Conservation (phyloP, 1,140 invertebrate species). For the Radopholus similis region DNA sequence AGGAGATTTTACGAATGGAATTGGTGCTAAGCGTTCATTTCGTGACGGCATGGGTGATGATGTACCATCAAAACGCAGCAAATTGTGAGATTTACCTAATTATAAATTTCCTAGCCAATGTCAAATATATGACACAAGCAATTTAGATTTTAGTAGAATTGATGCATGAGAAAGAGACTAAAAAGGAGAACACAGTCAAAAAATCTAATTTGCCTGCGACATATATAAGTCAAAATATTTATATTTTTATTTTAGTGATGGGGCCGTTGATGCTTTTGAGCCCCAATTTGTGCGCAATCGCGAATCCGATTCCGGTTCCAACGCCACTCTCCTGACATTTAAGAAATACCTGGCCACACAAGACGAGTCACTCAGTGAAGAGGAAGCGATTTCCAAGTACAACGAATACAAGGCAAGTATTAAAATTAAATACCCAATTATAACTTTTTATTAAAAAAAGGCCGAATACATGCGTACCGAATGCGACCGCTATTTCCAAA, state of each 20-base stretch:
- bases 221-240: background rate
- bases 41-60: background rate
- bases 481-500: constrained; percentile 95
- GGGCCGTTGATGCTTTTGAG: constrained; percentile 42
- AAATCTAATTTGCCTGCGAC: background rate
- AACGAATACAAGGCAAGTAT: constrained; percentile 74
- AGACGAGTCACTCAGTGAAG: constrained; percentile 82
- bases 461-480: constrained; percentile 90
- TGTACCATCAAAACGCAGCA: background rate
- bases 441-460: constrained; percentile 65
- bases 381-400: constrained; percentile 93
- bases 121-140: too few species aligned
- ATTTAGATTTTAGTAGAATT: too few species aligned
- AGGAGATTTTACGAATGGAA: background rate
- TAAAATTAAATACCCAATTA: background rate
- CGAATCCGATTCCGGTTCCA: background rate
- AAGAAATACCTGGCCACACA: constrained; percentile 92
- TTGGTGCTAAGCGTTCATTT: constrained; percentile 6
- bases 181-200: background rate
- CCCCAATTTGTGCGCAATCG: constrained; percentile 36
- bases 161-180: background rate
- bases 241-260: constrained; percentile 23
- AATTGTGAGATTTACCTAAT: too few species aligned
- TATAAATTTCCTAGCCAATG: too few species aligned
- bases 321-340: constrained; percentile 73